Evolutionary conservation across 2,113 vertebrate species (phyloP).

Genomic region (Spilogale gracilis): DNA sequence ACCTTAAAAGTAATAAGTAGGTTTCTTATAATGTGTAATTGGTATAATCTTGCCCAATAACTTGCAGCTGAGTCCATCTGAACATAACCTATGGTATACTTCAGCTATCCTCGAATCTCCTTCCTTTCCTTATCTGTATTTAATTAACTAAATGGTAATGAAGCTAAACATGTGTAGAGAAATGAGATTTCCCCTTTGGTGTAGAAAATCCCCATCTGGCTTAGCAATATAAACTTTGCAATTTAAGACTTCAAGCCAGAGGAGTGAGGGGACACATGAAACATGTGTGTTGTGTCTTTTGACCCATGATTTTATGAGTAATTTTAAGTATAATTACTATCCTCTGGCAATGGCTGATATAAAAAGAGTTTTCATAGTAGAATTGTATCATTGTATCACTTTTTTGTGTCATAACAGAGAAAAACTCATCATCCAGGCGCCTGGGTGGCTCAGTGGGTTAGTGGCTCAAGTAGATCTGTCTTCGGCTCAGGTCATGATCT

Average conservation of each 20-base stretch:
- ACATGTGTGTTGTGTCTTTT: neutral
- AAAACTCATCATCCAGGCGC: too few species aligned
- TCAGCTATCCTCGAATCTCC: neutral
- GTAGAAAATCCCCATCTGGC: neutral
- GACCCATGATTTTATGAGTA: neutral
- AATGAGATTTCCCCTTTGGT: neutral
- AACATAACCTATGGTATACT: neutral
- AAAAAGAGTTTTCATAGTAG: neutral
- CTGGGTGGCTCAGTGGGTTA: too few species aligned
- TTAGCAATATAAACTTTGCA: neutral
- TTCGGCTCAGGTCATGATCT: too few species aligned
- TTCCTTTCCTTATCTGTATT: neutral
- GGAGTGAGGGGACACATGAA: neutral
- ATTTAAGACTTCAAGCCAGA: neutral
- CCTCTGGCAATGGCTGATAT: neutral
- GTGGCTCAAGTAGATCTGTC: too few species aligned
- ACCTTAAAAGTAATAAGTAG: neutral
- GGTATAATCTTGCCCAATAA: neutral
- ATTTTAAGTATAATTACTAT: slow-evolving; percentile 36
- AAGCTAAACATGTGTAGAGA: neutral
- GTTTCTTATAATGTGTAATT: neutral
- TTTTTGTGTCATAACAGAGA: neutral
- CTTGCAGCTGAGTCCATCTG: neutral
- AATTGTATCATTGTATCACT: neutral
- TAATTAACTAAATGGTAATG: neutral